These are phyloP conservation scores for Pristionchus mayeri DNA, from an alignment of 2,888 invertebrate species.

Conservation along the genomic window DNA sequence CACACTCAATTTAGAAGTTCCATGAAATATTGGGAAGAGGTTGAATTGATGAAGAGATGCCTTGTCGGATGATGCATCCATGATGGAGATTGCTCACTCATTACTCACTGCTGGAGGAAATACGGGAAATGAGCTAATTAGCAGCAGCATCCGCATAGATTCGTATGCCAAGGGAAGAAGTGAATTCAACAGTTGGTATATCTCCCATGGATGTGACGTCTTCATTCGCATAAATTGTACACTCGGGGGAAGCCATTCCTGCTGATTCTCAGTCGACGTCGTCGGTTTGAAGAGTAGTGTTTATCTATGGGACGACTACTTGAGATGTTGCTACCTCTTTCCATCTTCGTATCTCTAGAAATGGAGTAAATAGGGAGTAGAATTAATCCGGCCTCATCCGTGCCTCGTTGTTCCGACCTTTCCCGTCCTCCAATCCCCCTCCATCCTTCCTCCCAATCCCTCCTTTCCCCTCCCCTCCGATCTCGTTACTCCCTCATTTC, in stretches of 20 bases:
- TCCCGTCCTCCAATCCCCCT: neutral
- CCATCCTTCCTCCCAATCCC: neutral
- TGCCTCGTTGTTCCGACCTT: neutral
- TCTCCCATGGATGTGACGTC: no score
- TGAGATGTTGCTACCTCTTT: neutral
- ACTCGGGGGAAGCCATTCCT: neutral
- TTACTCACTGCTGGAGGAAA: neutral
- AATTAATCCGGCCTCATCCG: no score
- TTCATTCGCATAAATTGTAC: neutral
- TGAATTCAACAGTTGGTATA: no score
- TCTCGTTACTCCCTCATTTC: constrained; percentile 28
- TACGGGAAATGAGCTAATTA: neutral
- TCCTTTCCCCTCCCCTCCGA: neutral
- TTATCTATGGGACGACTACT: neutral
- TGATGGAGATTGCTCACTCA: neutral
- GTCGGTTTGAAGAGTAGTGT: neutral
- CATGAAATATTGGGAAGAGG: neutral
- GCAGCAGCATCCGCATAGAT: no score
- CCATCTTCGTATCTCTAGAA: neutral
- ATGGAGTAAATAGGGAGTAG: no score
- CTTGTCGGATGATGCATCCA: neutral
- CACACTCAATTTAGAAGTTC: neutral
- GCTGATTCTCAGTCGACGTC: neutral
- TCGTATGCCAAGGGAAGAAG: neutral
- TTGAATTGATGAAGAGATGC: neutral